Evolutionary conservation across 2,888 invertebrate genomes (phyloP).

Genomic region (Osmoderma eremita): DNA sequence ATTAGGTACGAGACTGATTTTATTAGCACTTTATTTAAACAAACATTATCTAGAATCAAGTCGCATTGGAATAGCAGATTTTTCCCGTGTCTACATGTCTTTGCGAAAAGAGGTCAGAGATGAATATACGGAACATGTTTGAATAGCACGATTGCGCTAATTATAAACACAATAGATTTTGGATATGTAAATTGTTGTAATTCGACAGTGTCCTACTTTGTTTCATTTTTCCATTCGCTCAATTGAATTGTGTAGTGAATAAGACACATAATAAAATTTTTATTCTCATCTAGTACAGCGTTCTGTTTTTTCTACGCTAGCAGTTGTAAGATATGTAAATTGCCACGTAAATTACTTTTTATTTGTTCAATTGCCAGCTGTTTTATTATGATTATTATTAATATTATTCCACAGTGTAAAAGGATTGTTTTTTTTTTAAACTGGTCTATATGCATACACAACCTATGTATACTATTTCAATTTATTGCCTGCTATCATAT

Average conservation of each 20-base stretch:
- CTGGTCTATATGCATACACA: neutral
- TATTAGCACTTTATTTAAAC: no score
- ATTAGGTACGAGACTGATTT: no score
- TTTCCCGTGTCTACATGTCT: no score
- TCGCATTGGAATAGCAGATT: no score
- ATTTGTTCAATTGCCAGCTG: no score
- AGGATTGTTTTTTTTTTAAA: neutral
- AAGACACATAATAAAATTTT: neutral
- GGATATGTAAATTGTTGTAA: neutral
- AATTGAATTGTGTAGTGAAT: neutral
- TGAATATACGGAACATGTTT: neutral
- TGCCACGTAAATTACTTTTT: no score
- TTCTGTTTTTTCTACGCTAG: neutral
- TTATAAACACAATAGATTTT: conserved; percentile 4
- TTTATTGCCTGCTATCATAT: no score
- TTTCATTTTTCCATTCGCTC: neutral
- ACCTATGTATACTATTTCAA: neutral
- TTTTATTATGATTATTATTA: no score
- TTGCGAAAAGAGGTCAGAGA: conserved; percentile 12
- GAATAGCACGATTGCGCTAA: neutral
- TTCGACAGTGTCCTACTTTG: conserved; percentile 4
- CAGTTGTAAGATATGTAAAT: no score
- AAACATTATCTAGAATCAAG: no score
- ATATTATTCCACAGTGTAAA: no score
- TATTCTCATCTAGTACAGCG: neutral